Conservation (phyloP, 1,140 invertebrate species). For the Aplysia californica region DNA sequence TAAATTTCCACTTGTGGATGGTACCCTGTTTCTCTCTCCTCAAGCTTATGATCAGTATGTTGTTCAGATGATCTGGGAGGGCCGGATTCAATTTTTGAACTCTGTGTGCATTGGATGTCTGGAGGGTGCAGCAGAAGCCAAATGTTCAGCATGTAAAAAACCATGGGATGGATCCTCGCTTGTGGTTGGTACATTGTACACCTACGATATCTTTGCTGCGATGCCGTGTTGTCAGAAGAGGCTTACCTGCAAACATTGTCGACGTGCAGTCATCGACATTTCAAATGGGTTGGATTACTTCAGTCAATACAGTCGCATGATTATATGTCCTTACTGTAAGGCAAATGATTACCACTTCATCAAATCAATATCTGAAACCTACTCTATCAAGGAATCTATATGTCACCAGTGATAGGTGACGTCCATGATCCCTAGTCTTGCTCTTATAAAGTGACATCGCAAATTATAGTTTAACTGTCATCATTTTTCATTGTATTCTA, state of each 20-base stretch:
- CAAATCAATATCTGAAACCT: slow-evolving; percentile 75
- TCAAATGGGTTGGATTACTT: slow-evolving; percentile 81
- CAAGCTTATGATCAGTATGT: slow-evolving; percentile 55
- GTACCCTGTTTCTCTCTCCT: slow-evolving; percentile 96
- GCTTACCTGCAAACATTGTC: slow-evolving; percentile 74
- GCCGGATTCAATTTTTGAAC: slow-evolving; percentile 87
- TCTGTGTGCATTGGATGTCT: slow-evolving; percentile 94
- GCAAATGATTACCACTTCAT: slow-evolving; percentile 93
- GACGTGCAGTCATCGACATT: slow-evolving; percentile 60
- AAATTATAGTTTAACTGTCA: no score
- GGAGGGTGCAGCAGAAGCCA: slow-evolving; percentile 82
- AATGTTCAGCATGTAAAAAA: slow-evolving; percentile 84
- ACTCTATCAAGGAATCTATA: slow-evolving; percentile 57
- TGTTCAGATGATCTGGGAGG: slow-evolving; percentile 79
- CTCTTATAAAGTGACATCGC: no score
- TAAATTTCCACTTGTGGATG: slow-evolving; percentile 95
- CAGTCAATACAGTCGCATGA: slow-evolving; percentile 93
- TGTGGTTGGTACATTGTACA: slow-evolving; percentile 96
- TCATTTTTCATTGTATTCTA: no score
- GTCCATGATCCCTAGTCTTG: slow-evolving; percentile 6
- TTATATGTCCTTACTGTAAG: slow-evolving; percentile 91
- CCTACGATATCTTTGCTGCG: slow-evolving; percentile 97
- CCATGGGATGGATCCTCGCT: slow-evolving; percentile 93
- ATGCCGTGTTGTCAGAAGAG: slow-evolving; percentile 94
- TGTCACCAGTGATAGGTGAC: slow-evolving; percentile 34